Evolutionary conservation across 2,113 vertebrate species (phyloP).

Genomic region (Hystrix cristata): DNA sequence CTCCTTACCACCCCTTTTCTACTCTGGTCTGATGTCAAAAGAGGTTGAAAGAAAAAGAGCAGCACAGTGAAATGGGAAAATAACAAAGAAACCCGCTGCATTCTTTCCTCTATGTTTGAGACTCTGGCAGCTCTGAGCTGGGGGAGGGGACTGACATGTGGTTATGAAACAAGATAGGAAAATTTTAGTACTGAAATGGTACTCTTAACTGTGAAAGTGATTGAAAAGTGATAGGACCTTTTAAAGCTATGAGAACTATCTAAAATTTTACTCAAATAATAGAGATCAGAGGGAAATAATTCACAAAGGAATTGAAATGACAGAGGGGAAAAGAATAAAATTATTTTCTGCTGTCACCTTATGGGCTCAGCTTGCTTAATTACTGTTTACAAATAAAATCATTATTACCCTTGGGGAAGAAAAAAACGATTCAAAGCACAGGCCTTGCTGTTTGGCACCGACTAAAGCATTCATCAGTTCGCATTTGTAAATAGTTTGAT

Average conservation of each 20-base stretch:
- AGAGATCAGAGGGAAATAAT: not conserved
- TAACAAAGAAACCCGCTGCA: not conserved
- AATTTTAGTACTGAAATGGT: not conserved
- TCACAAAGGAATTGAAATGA: not conserved
- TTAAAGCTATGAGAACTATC: not conserved
- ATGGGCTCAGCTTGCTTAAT: conserved; percentile 16
- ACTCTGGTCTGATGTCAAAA: not conserved
- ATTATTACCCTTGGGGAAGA: not conserved
- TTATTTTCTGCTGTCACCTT: not conserved
- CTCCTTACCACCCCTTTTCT: not conserved
- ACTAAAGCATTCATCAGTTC: not conserved
- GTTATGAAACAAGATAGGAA: not conserved
- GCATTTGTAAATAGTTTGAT: not conserved
- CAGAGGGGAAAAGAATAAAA: not conserved
- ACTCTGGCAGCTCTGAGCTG: not conserved
- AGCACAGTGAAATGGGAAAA: not conserved
- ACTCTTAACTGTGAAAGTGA: not conserved
- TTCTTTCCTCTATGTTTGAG: not conserved
- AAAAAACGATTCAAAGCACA: conserved; percentile 12
- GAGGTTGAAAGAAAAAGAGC: not conserved
- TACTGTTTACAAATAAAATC: conserved; percentile 27
- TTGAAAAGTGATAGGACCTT: not conserved
- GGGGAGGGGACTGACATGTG: not conserved
- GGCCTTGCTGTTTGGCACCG: not conserved
- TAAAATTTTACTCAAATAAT: not conserved